phyloP scores from a whole-genome alignment of 2,888 invertebrate species.

The Malthinus seriepunctatus region DNA sequence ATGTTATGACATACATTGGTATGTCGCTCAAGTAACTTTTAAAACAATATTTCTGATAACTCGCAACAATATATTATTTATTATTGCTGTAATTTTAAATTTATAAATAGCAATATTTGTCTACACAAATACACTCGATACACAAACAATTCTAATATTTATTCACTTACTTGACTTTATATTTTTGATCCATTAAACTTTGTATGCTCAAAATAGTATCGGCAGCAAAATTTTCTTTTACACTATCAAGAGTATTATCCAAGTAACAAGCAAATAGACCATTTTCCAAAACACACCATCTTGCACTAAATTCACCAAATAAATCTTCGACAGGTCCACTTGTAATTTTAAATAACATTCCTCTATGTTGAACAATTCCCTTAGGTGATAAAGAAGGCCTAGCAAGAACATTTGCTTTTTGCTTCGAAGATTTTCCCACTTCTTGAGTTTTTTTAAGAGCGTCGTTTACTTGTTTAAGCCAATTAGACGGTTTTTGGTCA shows the following conservation, averaged over 20 bases:
- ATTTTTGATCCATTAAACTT: conserved; percentile 61
- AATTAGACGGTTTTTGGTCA: conserved; percentile 55
- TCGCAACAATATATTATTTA: too few species aligned
- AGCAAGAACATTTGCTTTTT: conserved; percentile 52
- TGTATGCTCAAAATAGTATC: conserved; percentile 69
- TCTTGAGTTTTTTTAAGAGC: conserved; percentile 61
- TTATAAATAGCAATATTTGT: too few species aligned
- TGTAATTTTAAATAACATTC: conserved; percentile 63
- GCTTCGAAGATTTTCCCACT: conserved; percentile 49
- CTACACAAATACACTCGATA: too few species aligned
- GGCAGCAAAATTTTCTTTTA: conserved; percentile 72
- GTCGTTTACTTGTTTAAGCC: conserved; percentile 49
- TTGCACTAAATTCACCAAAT: conserved; percentile 75
- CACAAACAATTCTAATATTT: too few species aligned
- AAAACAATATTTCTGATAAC: too few species aligned
- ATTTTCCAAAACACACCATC: conserved; percentile 73
- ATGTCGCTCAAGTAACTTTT: too few species aligned
- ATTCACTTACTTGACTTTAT: conserved; percentile 51
- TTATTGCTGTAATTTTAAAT: too few species aligned
- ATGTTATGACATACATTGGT: too few species aligned
- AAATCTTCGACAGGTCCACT: conserved; percentile 70
- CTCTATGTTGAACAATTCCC: conserved; percentile 61
- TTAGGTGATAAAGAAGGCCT: conserved; percentile 58
- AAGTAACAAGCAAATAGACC: conserved; percentile 73
- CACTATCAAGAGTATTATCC: conserved; percentile 69